Evolutionary conservation across 2,797 vertebrate genomes (phyloP).

Genomic region (Cirrhinus mrigala): DNA sequence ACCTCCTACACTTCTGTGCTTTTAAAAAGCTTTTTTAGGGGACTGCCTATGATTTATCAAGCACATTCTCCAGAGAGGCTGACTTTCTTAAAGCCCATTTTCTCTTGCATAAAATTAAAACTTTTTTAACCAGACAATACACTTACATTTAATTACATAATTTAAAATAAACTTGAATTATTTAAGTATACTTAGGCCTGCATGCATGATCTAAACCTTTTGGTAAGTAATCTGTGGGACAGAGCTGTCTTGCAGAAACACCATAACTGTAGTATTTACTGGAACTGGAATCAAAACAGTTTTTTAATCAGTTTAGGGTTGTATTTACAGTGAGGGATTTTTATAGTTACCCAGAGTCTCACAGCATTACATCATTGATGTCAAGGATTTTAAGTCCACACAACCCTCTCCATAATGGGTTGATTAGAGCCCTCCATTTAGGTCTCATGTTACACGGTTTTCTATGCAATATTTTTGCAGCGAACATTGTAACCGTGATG

Average conservation of each 20-base stretch:
- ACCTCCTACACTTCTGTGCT: neutral
- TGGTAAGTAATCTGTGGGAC: neutral
- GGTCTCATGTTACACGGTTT: neutral
- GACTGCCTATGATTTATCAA: slow-evolving; percentile 13
- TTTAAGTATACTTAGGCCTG: neutral
- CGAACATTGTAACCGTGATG: neutral
- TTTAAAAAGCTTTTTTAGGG: slow-evolving; percentile 8
- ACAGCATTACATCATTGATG: neutral
- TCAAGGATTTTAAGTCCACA: neutral
- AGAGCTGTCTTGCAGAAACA: neutral
- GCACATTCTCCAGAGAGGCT: neutral
- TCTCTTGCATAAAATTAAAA: neutral
- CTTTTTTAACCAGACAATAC: neutral
- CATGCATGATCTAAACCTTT: neutral
- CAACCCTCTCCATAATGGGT: neutral
- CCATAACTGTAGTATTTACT: neutral
- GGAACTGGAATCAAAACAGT: neutral
- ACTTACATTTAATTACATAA: neutral
- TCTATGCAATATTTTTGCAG: neutral
- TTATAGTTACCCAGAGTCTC: neutral
- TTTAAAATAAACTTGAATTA: neutral
- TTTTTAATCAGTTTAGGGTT: neutral
- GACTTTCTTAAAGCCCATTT: neutral
- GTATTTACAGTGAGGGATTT: neutral
- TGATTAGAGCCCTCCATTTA: neutral